Base-by-base conservation (phyloP, 2,888 invertebrate species). In the Danaus chrysippus region DNA sequence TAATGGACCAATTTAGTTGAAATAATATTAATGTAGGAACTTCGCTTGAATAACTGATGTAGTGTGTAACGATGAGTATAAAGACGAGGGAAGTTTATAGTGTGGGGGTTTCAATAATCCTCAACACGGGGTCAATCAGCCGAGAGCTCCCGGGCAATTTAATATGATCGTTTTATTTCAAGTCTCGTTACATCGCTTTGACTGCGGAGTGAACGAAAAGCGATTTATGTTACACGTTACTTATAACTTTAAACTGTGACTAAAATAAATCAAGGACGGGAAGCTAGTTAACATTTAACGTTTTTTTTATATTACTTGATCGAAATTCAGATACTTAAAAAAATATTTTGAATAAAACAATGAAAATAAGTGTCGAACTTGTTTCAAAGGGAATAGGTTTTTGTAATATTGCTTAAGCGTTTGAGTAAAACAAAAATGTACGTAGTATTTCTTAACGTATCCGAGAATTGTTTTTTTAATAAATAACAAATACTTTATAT, bases 61-160 rank as follows among this genome's bases (percentile, higher is more conserved):
- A 49, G 3, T 10, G 49, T 17, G 17, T 17, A 17, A 17, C 17
- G 17, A 1, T 49, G 17, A 49, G 17, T 49, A 17, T 15, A 49
- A 17, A 17, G 49, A 10, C 15, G 17, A 49, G 49, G 0, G 15
- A 8, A 34, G 23, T 34, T 34, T 34, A 34, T 34, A 49, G 49
- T 49, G 17, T 49, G 17, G 64, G 64, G 54, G 54, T 66, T 67
- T 67, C 69, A 68, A 69, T 67, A 66, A 65, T 63, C 63, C 63
- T 65, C 49, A 54, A 58, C 42, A 62, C 53, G 66, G 62, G 66
- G 63, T 66, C 72, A 73, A 74, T 74, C 71, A 73, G 62, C 60
- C 66, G 70, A 68, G 69, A 66, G 71, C 66, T 69, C 70, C 64
- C 68, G 66, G 69, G 69, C 73, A 70, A 73, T 73, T 70, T 70